These are phyloP conservation scores for Actinemys pallida DNA, from an alignment of 2,113 vertebrate genomes.

Conservation along the genomic window DNA sequence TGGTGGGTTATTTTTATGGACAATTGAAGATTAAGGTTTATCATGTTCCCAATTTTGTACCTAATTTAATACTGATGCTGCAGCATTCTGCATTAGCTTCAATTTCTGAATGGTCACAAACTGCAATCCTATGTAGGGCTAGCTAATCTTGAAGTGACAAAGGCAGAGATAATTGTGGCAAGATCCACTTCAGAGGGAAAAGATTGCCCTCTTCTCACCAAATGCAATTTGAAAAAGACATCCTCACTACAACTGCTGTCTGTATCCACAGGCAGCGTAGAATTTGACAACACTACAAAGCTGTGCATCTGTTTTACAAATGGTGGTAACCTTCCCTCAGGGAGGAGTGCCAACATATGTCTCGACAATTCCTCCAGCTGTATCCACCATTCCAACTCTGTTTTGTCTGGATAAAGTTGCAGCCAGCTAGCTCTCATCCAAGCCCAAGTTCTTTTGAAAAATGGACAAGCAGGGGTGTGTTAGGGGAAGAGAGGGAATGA, in stretches of 20 bases:
- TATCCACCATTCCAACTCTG: neutral
- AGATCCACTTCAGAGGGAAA: neutral
- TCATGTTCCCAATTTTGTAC: accelerated
- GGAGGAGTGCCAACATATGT: neutral
- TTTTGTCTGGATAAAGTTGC: neutral
- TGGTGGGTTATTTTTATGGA: neutral
- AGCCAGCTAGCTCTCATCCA: neutral
- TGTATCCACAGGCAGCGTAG: accelerated
- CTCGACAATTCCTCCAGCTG: neutral
- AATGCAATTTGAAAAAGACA: neutral
- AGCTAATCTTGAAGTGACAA: neutral
- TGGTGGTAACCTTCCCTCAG: neutral
- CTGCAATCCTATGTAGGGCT: neutral
- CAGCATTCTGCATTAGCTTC: accelerated
- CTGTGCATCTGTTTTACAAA: neutral
- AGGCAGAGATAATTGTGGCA: neutral
- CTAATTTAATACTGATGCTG: neutral
- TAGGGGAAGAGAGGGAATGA: neutral
- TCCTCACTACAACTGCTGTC: accelerated
- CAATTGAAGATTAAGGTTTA: neutral
- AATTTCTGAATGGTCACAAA: neutral
- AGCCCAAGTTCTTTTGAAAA: neutral
- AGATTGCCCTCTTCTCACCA: neutral
- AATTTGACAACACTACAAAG: neutral
- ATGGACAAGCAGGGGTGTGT: neutral